Evolutionary conservation across 35 echinoderm and acorn worm species (phyloP), one percentile per base, ranked within the genome.

Genomic region (Chiridota heheva): DNA sequence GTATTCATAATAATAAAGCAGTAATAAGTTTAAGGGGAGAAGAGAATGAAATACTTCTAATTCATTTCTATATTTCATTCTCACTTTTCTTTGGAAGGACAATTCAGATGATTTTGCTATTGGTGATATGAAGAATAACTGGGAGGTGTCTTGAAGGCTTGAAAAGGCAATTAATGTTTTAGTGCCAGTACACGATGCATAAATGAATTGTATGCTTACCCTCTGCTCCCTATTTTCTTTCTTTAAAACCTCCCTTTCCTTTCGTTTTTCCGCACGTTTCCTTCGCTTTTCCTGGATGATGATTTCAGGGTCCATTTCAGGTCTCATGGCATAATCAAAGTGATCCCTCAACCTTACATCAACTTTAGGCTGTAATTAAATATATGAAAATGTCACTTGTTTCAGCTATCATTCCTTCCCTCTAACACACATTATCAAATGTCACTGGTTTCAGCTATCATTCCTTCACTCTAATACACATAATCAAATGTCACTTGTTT

Each of bases 311-410:
- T 96, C 84, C 36, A 77, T 66, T 32, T 86, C 92, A 16, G 92
- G 92, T 12, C 71, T 83, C 86, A 90, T 84, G 17, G 83, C 77
- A 43, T 96, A 96, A 84, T 96, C 92, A 48, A 91, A 90, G 60
- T 96, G 92, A 42, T 90, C 82, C 58, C 84, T 17, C 59, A 95
- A 80, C 12, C 78, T 40, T 4, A 91, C 81, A 70, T 77, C 85
- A 17, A 87, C 45, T 6, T 61, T 73, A 34, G 67, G 53, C 82
- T 85, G 53, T 2, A 40, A 60, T 41, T 15, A n/a, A 63, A 7
- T 35, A 40, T 10, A 37, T 42, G 28, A 22, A 6, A 53, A 63
- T 45, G 18, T 45, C 44, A 62, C 7, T 33, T 33, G 27, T 7
- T 32, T 39, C 53, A 47, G 17, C 31, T 70, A 58, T 86, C 83